These are phyloP conservation scores for Ailurus styani DNA, from an alignment of 2,113 vertebrate genomes.

Conservation along the genomic window DNA sequence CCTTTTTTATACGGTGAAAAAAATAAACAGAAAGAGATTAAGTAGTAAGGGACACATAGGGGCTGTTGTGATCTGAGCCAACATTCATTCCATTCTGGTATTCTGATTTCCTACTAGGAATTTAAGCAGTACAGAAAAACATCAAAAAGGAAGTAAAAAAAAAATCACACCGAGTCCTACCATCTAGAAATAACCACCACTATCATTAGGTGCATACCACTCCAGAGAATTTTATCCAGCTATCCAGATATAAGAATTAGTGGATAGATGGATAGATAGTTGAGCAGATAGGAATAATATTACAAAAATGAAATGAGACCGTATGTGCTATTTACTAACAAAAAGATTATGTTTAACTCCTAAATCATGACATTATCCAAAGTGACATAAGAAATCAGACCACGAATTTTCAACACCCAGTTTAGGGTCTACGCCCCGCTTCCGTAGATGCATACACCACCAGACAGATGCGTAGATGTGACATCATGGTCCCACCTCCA, in stretches of 20 bases:
- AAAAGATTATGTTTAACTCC: background rate
- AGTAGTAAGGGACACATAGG: background rate
- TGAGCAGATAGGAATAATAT: background rate
- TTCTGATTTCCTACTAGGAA: constrained; percentile 24
- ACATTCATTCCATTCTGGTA: background rate
- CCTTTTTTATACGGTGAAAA: background rate
- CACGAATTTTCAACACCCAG: background rate
- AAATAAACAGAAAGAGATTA: background rate
- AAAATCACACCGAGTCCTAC: background rate
- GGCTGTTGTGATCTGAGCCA: background rate
- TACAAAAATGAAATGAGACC: background rate
- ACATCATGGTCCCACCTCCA: background rate
- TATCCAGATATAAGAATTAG: background rate
- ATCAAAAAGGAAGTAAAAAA: background rate
- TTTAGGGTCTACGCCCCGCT: background rate
- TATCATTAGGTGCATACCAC: background rate
- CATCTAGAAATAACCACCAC: background rate
- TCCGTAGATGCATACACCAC: fast-evolving
- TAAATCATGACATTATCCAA: background rate
- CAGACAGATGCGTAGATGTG: background rate
- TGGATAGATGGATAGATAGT: background rate
- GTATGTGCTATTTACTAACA: background rate
- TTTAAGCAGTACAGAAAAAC: background rate
- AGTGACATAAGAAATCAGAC: background rate
- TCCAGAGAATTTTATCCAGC: background rate